Base-by-base conservation (phyloP, 2,113 vertebrate species). In the Hemicordylus capensis region DNA sequence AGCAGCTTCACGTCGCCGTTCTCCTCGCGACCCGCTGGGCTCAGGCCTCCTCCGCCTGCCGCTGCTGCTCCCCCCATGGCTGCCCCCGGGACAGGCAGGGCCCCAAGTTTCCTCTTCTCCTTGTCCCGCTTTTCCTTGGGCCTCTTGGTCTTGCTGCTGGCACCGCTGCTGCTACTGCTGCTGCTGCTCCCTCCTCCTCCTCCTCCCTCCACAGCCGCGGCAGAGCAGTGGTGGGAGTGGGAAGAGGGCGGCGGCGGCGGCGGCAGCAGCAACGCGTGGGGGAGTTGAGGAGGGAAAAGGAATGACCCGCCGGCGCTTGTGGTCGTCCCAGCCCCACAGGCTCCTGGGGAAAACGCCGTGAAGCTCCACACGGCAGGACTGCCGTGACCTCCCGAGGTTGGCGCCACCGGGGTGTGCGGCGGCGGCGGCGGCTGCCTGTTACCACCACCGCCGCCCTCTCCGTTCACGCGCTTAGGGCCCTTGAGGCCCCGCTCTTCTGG, bases 1-100 rank as follows among this genome's bases (percentile, higher is more conserved):
- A 95, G 96, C 92, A 94, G 93, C 94, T 97, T 98, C 93, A 97
- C 96, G 87, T 98, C 97, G 34, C 98, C 98, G 90, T 99, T 99
- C 93, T 99, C 98, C 91, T 97, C 97, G 87, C 95, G 96, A 87
- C 85, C 96, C 89, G 82, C 95, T 93, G 87, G 97, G 89, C 90
- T 96, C 83, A 84, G 70, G 66, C 34, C 88, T 15, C 96, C 94
- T 92, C 94, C 69, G 26, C 54, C 34, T 6, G 17, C 80, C n/a
- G 51, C 51, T 93, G 96, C 84, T 66, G 48, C 1, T 77, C 90
- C 91, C 76, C 91, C 94, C 69, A 87, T 88, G n/a, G 58, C 86
- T 4, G 79, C 75, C 20, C 80, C 92, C 88, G 72, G 93, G 92
- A 61, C 93, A 75, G 95, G 89, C 61, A 90, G 70, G 89, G 95